Conservation (phyloP, 1,140 invertebrate species). For the Penaeus chinensis region DNA sequence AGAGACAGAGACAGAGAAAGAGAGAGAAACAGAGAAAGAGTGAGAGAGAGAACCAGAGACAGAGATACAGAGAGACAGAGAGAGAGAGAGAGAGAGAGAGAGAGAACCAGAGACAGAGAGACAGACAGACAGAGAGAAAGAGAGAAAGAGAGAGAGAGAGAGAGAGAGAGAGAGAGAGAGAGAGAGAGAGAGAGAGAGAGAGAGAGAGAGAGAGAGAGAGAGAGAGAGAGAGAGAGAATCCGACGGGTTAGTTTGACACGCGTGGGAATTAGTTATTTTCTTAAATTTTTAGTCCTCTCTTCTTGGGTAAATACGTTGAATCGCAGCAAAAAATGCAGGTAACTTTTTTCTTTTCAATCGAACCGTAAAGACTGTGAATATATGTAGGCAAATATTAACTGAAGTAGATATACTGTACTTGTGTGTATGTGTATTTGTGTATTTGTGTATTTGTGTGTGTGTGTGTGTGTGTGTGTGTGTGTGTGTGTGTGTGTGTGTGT, state of each 20-base stretch:
- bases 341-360: too few relatives aligned
- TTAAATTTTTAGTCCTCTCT: too few relatives aligned
- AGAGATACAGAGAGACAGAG: not conserved
- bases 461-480: too few relatives aligned
- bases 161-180: slow-evolving; percentile 32
- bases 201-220: slow-evolving; percentile 7
- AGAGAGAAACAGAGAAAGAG: not conserved
- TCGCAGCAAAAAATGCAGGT: too few relatives aligned
- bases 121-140: not conserved
- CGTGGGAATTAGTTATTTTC: too few relatives aligned
- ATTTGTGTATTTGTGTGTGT: too few relatives aligned
- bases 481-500: too few relatives aligned
- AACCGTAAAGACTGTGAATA: too few relatives aligned
- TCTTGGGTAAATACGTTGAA: too few relatives aligned
- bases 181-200: not conserved
- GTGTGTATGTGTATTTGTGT: too few relatives aligned
- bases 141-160: not conserved
- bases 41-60: not conserved
- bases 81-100: slow-evolving; percentile 2
- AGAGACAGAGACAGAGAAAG: slow-evolving; percentile 17
- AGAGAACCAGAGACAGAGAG: not conserved
- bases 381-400: too few relatives aligned
- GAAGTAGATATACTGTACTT: too few relatives aligned
- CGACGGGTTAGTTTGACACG: not conserved
- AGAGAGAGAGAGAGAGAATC: not conserved